Base-by-base conservation (phyloP, 2,113 vertebrate species). In the Oreotrochilus melanogaster region DNA sequence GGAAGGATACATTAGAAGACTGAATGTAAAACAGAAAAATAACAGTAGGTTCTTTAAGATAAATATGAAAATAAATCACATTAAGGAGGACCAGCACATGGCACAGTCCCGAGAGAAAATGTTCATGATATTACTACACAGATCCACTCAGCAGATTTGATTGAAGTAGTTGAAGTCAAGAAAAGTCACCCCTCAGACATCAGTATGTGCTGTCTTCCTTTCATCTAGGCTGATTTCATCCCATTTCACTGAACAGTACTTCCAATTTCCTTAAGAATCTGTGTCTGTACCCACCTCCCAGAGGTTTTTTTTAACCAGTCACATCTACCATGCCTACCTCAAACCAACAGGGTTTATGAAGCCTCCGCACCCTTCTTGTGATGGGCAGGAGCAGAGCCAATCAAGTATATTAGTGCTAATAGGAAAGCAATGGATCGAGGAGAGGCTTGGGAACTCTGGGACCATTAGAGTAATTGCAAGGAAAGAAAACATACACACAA, bases 21-120 rank as follows among this genome's bases (percentile, higher is more conserved):
- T 89, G 48, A 72, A 78, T 75, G 28, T 11, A 11, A 27, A 79
- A 62, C 10, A 89, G 33, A 54, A 93, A 89, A 82, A 35, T 47
- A 78, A 72, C 6, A 50, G 19, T 25, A 69, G 15, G 14, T 61
- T 89, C 73, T 78, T 87, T 31, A 95, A 85, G 23, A 39, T 42
- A 75, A 64, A 86, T 33, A 72, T 7, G n/a, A 84, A 92, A 87
- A 96, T 75, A 85, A 93, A 75, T 28, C 18, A 47, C 9, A 88
- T 45, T 23, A 89, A 79, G 22, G 18, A 31, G 25, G 23, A 75
- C 5, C 11, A 76, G 58, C 12, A 53, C 54, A 58, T 30, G 12
- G 45, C 62, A 82, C 25, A 28, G 31, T 42, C 39, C 39, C 2
- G 3, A 89, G 10, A 54, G 35, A 92, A 80, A 58, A 13, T 25